Percentiles rank a stretch among this genome's conserved stretches.
Evolutionary conservation across 2,797 vertebrate species (phyloP).

Genomic region (Acanthurus lineatus): DNA sequence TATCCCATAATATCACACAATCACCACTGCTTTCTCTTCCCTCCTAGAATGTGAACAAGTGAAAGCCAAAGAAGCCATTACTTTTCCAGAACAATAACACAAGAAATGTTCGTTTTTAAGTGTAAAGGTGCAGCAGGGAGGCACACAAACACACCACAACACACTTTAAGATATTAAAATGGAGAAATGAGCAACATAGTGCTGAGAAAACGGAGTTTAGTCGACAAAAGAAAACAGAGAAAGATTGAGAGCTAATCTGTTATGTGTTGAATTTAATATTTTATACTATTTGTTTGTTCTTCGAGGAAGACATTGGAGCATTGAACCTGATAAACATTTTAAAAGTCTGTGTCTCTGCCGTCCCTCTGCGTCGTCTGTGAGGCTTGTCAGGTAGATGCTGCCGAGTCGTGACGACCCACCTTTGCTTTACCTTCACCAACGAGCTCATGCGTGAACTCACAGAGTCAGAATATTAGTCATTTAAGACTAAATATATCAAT

Average conservation of each 20-base stretch:
- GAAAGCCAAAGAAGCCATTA: not conserved
- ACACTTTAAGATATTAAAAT: conserved; percentile 5
- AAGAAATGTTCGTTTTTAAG: not conserved
- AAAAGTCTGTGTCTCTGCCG: not conserved
- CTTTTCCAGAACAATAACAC: not conserved
- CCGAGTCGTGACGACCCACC: conserved; percentile 19
- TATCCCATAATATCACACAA: not conserved
- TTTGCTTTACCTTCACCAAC: not conserved
- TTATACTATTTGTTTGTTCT: not conserved
- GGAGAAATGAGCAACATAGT: conserved; percentile 2
- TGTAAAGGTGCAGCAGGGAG: conserved; percentile 1
- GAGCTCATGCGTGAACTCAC: not conserved
- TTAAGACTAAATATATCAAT: not conserved
- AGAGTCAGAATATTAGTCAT: not conserved
- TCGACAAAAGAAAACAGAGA: not conserved
- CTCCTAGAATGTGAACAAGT: not conserved
- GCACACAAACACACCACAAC: not conserved
- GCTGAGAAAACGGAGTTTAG: not conserved
- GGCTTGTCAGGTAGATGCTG: not conserved
- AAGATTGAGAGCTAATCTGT: not conserved
- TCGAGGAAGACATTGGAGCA: not conserved
- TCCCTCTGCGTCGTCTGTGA: not conserved
- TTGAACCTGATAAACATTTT: conserved; percentile 19
- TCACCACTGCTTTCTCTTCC: not conserved
- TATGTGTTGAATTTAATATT: not conserved